Base-by-base conservation (phyloP, 2,797 vertebrate species). In the Eulemur rubriventer region DNA sequence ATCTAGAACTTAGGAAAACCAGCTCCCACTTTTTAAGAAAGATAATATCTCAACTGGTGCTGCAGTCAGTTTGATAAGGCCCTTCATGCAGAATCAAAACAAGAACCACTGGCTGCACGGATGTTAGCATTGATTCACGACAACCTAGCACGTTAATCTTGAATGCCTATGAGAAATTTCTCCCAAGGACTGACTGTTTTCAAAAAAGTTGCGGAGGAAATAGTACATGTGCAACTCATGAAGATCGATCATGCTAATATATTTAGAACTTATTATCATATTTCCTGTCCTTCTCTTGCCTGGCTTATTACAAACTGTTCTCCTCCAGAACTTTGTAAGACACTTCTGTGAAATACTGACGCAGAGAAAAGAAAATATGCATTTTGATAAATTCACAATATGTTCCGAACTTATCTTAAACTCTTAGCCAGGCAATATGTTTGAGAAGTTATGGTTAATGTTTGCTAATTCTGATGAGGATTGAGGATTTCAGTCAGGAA, bases 171-270 rank as follows among this genome's bases (percentile, higher is more conserved):
- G 79, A 96, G 0, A 81, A 41, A 65, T 97, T 95, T 96, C 24
- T 93, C 30, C 16, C 2, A 94, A 93, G 30, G 0, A 57, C 65
- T 83, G 22, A 57, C 65, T 83, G 22, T 97, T 97, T 96, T 78
- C 26, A 75, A 57, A 82, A 84, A 76, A 88, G 69, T 69, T 93
- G 46, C 26, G 18, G 4, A 61, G 43, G 57, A 88, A 91, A 73
- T 61, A 55, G 4, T 91, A 41, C 48, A 50, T 73, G 20, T 52
- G 17, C 59, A 92, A 79, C 3, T 95, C 82, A 80, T 9, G n/a
- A 67, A 50, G 55, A 33, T 81, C 41, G 72, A 75, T 90, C 38
- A 78, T 91, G 35, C 17, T 94, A 48, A 84, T 91, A 50, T 89
- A 81, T 92, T 90, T 91, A 65, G 22, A 86, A 87, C 50, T 94